A percentile compares a stretch with the other conserved stretches of the same genome.
Conservation (phyloP, 2,888 invertebrate species). For the Miltochrista miniata region DNA sequence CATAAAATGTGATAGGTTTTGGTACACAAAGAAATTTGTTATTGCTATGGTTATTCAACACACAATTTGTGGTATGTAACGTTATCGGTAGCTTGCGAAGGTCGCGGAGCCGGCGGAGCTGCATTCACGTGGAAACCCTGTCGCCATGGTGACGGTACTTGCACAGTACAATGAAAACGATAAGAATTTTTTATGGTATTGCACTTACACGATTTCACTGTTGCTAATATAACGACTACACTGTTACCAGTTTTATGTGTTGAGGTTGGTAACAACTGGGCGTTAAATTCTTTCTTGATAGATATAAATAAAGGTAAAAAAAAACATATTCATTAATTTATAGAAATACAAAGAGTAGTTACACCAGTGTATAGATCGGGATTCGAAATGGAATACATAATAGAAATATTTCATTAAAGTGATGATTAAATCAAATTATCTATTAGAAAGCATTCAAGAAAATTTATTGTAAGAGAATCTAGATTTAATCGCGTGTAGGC, state of each 20-base stretch:
- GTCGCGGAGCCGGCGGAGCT: conserved; percentile 27
- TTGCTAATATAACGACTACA: conserved; percentile 25
- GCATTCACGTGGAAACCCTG: conserved; percentile 36
- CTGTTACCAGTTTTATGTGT: conserved; percentile 9
- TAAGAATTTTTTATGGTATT: conserved; percentile 42
- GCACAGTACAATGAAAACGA: conserved; percentile 38
- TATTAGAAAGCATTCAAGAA: no score
- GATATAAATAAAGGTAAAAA: no score
- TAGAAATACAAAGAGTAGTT: no score
- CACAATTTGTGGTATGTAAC: conserved; percentile 19
- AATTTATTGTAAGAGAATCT: no score
- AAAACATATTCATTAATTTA: no score
- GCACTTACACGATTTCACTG: conserved; percentile 36
- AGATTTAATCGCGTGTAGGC: no score
- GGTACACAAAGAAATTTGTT: conserved; percentile 14
- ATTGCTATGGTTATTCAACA: conserved; percentile 8
- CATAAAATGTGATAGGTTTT: no score
- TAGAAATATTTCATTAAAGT: no score
- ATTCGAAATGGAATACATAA: no score
- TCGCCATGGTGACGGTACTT: conserved; percentile 47
- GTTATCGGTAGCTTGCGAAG: conserved; percentile 40
- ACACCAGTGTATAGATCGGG: no score
- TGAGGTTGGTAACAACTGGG: neutral
- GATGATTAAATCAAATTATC: no score
- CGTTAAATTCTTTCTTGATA: neutral